Base-by-base conservation (phyloP, 2,113 vertebrate genomes). In the Nansenia antarctica region DNA sequence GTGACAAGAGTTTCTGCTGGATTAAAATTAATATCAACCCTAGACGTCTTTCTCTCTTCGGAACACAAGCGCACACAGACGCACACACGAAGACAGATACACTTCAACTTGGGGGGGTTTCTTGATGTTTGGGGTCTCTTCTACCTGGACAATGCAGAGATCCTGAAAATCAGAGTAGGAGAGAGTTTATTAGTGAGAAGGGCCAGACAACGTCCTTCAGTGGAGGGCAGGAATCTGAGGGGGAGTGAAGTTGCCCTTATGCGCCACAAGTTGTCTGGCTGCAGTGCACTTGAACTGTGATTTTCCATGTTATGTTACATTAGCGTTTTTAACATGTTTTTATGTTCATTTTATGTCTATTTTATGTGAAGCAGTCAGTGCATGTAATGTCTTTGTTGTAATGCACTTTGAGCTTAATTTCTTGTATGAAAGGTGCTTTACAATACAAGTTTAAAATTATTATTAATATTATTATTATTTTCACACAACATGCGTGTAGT, bases 121-220 rank as follows among this genome's bases (percentile, higher is more conserved):
- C 65, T 60, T 55, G 64, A 64, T 68, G 69, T 34, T 4, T 78
- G 77, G 31, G 84, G 85, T 83, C 85, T 84, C 82, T 91, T 92
- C 90, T 93, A 93, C 87, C 91, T 92, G 79, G 91, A 88, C 78
- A 86, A 69, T 62, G 86, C 70, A n/a, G 91, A 77, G 73, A 92
- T 92, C 88, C 92, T 93, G 18, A 27, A 22, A 31, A 53, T 15
- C 64, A 61, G 22, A 59, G 31, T 37, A 55, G 30, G 24, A 30
- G 2, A 2, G 5, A 15, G 14, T 18, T 7, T 8, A 22, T 2
- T 29, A n/a, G 14, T 61, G 12, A 35, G 18, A 30, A 53, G 32
- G n/a, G n/a, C n/a, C n/a, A n/a, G n/a, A n/a, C n/a, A n/a, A n/a
- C n/a, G n/a, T n/a, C n/a, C n/a, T n/a, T n/a, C n/a, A n/a, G n/a